phyloP scores from a whole-genome alignment of 2,113 vertebrate species.

The Eubucco bourcierii region DNA sequence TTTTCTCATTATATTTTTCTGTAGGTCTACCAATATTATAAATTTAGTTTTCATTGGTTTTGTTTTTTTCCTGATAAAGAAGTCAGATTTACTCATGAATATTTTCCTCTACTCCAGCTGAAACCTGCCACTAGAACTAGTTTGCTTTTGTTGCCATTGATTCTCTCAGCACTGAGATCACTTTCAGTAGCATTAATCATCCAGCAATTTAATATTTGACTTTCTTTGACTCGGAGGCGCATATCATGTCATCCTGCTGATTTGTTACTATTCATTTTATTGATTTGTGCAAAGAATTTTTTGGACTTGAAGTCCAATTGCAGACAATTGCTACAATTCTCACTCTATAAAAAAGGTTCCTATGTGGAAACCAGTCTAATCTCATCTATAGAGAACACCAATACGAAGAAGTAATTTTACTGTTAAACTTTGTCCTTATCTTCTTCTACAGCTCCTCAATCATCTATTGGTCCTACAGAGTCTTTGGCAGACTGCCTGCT shows the following conservation, averaged over 20 bases:
- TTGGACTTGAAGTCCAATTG: background rate
- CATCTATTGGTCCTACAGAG: background rate
- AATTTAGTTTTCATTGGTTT: background rate
- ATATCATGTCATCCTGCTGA: background rate
- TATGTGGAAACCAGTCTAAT: background rate
- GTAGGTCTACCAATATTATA: background rate
- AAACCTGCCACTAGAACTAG: background rate
- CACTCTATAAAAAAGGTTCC: background rate
- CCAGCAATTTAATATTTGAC: background rate
- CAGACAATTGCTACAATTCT: background rate
- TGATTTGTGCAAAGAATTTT: background rate
- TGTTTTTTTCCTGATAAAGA: background rate
- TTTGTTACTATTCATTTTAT: background rate
- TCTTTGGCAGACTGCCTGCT: background rate
- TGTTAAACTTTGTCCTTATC: background rate
- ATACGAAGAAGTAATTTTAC: background rate
- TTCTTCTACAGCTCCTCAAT: background rate
- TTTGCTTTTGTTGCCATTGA: background rate
- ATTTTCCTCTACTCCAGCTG: background rate
- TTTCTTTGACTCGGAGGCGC: background rate
- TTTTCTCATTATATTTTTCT: background rate
- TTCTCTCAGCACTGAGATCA: background rate
- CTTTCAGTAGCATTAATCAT: background rate
- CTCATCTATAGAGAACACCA: background rate
- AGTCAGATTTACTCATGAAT: background rate